Conservation (phyloP, 2,888 invertebrate genomes). For the Drepanosiphum platanoidis region DNA sequence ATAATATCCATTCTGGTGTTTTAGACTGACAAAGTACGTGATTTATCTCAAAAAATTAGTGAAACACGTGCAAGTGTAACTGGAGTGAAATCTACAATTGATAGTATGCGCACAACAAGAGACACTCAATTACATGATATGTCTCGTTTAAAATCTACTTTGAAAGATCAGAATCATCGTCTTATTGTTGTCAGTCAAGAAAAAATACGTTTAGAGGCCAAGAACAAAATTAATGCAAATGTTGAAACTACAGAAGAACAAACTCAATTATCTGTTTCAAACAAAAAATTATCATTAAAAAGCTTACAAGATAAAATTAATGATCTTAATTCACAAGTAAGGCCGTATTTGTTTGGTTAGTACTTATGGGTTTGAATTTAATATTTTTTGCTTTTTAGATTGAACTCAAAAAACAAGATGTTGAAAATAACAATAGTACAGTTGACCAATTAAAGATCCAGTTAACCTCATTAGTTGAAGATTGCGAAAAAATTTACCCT, state of each 20-base stretch:
- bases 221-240: slow-evolving; percentile 71
- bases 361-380: background rate
- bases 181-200: slow-evolving; percentile 83
- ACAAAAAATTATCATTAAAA: slow-evolving; percentile 78
- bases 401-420: slow-evolving; percentile 72
- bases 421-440: slow-evolving; percentile 82
- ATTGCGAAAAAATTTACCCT: slow-evolving; percentile 76
- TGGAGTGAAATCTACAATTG: slow-evolving; percentile 93
- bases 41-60: slow-evolving; percentile 82
- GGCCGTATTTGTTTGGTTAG: background rate
- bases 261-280: slow-evolving; percentile 74
- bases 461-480: slow-evolving; percentile 74
- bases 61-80: slow-evolving; percentile 88
- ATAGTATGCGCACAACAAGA: slow-evolving; percentile 81
- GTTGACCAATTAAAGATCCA: slow-evolving; percentile 78
- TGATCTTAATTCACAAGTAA: slow-evolving; percentile 76
- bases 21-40: slow-evolving; percentile 78
- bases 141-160: slow-evolving; percentile 81
- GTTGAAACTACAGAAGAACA: slow-evolving; percentile 68
- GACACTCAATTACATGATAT: slow-evolving; percentile 90
- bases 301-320: slow-evolving; percentile 78
- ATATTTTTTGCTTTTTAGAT: slow-evolving; percentile 27
- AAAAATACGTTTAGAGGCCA: slow-evolving; percentile 82
- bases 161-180: slow-evolving; percentile 84
- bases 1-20: too few species aligned